Evolutionary conservation across 1,140 invertebrate genomes (phyloP).

Genomic region (Coenobita brevimanus): DNA sequence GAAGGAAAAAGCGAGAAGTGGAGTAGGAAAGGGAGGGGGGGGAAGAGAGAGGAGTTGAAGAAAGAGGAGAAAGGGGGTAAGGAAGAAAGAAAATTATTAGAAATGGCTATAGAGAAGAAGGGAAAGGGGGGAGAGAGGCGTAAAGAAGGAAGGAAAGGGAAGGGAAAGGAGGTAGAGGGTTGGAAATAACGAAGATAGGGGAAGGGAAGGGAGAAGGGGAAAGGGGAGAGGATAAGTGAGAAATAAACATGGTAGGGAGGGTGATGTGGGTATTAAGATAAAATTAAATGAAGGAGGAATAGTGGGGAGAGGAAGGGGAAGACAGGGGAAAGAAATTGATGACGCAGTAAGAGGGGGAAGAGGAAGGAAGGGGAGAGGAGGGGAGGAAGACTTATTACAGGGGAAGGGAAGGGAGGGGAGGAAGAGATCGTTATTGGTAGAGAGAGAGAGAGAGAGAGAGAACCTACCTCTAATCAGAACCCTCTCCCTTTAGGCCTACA

Average conservation of each 20-base stretch:
- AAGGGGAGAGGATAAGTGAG: not conserved
- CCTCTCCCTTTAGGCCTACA: not conserved
- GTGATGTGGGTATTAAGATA: not conserved
- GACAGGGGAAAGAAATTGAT: not conserved
- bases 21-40: too few species aligned
- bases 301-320: not conserved
- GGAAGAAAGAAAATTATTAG: too few species aligned
- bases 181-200: not conserved
- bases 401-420: too few species aligned
- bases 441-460: not conserved
- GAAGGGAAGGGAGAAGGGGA: not conserved
- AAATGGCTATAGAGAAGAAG: too few species aligned
- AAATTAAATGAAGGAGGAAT: not conserved
- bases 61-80: too few species aligned
- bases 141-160: too few species aligned
- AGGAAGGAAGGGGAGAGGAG: not conserved
- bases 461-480: not conserved
- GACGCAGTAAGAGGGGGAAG: not conserved
- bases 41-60: too few species aligned
- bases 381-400: too few species aligned
- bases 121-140: too few species aligned
- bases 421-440: not conserved
- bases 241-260: not conserved
- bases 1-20: too few species aligned
- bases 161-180: too few species aligned